Percentiles rank a stretch among this genome's conserved stretches.
Conservation (phyloP, 2,113 vertebrate species). For the Plestiodon gilberti region DNA sequence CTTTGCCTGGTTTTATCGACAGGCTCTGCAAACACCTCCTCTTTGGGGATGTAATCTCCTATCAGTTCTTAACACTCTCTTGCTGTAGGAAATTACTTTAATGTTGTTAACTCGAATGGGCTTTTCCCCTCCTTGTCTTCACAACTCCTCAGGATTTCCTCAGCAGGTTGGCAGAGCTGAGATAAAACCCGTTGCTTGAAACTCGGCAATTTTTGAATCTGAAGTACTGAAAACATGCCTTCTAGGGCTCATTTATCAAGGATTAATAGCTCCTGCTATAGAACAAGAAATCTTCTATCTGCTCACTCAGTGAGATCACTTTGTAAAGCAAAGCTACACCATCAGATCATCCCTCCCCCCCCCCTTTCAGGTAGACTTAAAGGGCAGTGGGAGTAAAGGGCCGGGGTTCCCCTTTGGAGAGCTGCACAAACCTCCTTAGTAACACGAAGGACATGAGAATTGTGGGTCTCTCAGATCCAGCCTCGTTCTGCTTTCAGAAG, state of each 20-base stretch:
- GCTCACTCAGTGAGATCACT: background rate
- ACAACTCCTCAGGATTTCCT: background rate
- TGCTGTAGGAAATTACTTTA: constrained; percentile 12
- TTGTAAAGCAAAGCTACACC: background rate
- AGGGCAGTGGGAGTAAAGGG: background rate
- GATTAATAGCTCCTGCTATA: constrained; percentile 1
- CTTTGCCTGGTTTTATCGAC: background rate
- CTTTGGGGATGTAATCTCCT: constrained; percentile 3
- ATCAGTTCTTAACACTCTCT: background rate
- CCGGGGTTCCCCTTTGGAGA: background rate
- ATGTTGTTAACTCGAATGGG: background rate
- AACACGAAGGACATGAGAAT: background rate
- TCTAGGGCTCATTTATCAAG: background rate
- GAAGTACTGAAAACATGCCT: background rate
- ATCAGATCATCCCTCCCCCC: background rate
- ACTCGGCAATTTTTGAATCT: background rate
- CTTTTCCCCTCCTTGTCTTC: background rate
- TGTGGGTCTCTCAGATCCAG: no score
- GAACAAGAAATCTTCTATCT: background rate
- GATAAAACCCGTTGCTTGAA: background rate
- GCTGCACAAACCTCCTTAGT: background rate
- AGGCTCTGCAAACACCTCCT: background rate
- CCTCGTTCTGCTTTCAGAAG: no score
- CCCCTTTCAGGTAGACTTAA: background rate
- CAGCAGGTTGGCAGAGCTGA: background rate